A percentile compares a stretch with the other conserved stretches of the same genome.
phyloP scores from a whole-genome alignment of 2,113 vertebrate genomes.

The Turdus rufiventris region DNA sequence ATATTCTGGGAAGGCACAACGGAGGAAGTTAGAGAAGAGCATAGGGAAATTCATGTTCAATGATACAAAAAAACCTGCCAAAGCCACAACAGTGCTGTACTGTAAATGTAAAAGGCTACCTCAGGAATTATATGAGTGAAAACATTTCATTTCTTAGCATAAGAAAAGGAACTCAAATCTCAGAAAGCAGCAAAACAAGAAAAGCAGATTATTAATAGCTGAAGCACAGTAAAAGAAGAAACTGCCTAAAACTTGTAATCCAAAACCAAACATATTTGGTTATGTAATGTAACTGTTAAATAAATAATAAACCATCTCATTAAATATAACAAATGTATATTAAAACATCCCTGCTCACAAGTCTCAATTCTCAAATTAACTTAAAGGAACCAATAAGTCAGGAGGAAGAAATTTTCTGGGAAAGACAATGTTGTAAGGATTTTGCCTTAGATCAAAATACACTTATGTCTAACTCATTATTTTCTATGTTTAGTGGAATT shows the following conservation, averaged over 20 bases:
- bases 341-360: neutral
- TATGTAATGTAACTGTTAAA: neutral
- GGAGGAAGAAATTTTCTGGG: neutral
- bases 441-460: neutral
- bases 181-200: neutral
- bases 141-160: neutral
- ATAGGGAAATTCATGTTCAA: neutral
- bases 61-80: rapidly evolving
- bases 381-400: neutral
- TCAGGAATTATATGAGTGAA: neutral
- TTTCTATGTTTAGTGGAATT: neutral
- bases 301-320: rapidly evolving
- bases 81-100: neutral
- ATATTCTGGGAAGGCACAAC: neutral
- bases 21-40: neutral
- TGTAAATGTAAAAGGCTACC: neutral
- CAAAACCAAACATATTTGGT: neutral
- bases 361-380: neutral
- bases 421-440: neutral
- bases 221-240: neutral
- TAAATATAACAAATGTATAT: neutral
- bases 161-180: neutral
- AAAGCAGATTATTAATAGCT: neutral
- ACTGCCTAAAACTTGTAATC: neutral
- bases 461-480: neutral